Evolutionary conservation across 2,113 vertebrate genomes (phyloP).

Genomic region (Antigone vipio): DNA sequence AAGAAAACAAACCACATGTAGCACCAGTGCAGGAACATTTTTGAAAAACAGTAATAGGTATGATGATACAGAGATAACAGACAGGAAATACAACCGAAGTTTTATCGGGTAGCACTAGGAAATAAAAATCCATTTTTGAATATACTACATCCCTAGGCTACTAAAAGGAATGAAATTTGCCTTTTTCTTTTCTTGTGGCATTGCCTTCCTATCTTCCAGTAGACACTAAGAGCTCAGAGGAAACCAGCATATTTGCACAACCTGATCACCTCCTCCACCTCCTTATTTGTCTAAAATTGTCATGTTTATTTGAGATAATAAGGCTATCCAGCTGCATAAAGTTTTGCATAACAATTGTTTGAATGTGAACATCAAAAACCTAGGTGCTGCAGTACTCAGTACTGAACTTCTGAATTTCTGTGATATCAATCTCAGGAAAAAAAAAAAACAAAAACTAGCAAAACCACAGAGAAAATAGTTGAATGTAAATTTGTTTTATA

Average conservation of each 20-base stretch:
- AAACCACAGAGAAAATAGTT: neutral
- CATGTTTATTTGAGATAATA: neutral
- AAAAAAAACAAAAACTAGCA: neutral
- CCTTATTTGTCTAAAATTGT: neutral
- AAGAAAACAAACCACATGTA: neutral
- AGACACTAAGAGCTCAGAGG: neutral
- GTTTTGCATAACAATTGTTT: neutral
- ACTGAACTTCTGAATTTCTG: neutral
- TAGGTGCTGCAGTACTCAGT: neutral
- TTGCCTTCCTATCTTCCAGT: neutral
- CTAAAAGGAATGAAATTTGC: neutral
- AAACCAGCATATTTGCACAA: neutral
- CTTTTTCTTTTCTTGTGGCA: neutral
- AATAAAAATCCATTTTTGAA: neutral
- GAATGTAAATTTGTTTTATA: neutral
- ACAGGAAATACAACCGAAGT: neutral
- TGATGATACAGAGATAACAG: neutral
- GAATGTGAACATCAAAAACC: neutral
- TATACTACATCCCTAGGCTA: neutral
- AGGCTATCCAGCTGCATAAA: neutral
- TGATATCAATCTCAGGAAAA: neutral
- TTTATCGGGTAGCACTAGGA: neutral
- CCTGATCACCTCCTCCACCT: neutral
- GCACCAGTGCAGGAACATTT: neutral
- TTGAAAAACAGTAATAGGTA: neutral